Evolutionary conservation across 2,888 invertebrate genomes (phyloP).

Genomic region (Entomobrya multifasciata): DNA sequence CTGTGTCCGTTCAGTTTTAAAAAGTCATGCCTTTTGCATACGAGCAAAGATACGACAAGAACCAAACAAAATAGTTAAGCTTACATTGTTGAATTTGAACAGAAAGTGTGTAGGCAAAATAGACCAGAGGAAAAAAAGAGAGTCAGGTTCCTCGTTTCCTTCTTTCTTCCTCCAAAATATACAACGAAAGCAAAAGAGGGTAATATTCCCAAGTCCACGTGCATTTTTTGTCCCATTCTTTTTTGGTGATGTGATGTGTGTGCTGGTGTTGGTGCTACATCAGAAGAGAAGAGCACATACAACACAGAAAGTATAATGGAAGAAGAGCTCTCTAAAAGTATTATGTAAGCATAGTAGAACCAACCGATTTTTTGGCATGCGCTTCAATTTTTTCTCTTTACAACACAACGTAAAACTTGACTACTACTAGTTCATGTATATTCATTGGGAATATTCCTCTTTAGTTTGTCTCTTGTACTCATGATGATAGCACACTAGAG

Average conservation of each 20-base stretch:
- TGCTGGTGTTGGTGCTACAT: background rate
- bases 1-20: conserved; percentile 46
- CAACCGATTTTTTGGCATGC: conserved; percentile 76
- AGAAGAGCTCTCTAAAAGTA: conserved; percentile 19
- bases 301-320: background rate
- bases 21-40: conserved; percentile 49
- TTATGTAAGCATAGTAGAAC: conserved; percentile 58
- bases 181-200: conserved; percentile 1
- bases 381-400: conserved; percentile 70
- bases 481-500: conserved; percentile 35
- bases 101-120: background rate
- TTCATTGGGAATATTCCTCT: conserved; percentile 57
- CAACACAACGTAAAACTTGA: conserved; percentile 39
- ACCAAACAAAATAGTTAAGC: conserved; percentile 5
- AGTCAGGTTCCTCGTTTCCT: conserved; percentile 44
- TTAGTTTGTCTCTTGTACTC: conserved; percentile 25
- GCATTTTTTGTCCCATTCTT: conserved; percentile 70
- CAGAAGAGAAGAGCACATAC: background rate
- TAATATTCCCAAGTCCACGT: conserved; percentile 70
- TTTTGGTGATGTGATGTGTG: conserved; percentile 4
- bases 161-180: conserved; percentile 14
- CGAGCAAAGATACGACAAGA: background rate
- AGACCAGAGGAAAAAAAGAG: conserved; percentile 34
- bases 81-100: conserved; percentile 28
- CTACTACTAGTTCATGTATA: conserved; percentile 59